These are phyloP conservation scores for Xiphophorus couchianus DNA, from an alignment of 2,113 vertebrate species.

Conservation along the genomic window DNA sequence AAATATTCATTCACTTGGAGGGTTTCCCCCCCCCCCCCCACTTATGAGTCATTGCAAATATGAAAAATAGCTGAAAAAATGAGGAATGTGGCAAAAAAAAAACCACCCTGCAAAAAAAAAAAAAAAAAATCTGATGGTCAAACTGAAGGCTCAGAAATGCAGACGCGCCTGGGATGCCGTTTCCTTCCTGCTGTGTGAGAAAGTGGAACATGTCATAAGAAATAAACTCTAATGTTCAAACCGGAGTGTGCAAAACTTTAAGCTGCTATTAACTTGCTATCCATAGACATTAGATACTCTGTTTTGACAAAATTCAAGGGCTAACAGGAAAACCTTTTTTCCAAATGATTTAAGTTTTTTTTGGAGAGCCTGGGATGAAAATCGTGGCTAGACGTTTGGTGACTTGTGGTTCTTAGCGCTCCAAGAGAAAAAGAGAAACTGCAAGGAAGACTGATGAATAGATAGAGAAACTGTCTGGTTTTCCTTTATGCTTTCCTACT, in stretches of 20 bases:
- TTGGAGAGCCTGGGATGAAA: constrained; percentile 38
- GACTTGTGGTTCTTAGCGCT: constrained; percentile 43
- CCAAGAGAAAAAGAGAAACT: constrained; percentile 31
- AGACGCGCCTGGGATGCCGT: constrained; percentile 5
- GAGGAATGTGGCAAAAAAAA: constrained; percentile 15
- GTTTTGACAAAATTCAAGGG: constrained; percentile 60
- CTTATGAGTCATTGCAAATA: constrained; percentile 43
- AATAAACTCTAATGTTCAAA: constrained; percentile 19
- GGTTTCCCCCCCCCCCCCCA: constrained; percentile 1
- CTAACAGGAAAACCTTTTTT: constrained; percentile 56
- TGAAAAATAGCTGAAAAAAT: neutral
- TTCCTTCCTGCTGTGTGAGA: constrained; percentile 19
- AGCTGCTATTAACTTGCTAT: constrained; percentile 29
- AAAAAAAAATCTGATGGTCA: neutral
- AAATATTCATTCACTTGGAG: constrained; percentile 38
- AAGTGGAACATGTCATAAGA: constrained; percentile 20
- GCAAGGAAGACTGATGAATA: constrained; percentile 3
- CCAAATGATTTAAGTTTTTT: constrained; percentile 11
- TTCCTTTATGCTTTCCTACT: constrained; percentile 1
- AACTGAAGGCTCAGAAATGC: neutral
- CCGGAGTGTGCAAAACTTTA: constrained; percentile 9
- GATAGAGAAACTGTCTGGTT: neutral
- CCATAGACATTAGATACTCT: constrained; percentile 57
- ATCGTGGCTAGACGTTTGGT: constrained; percentile 44
- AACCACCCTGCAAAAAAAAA: constrained; percentile 9